Evolutionary conservation across 1,140 invertebrate species (phyloP).

Genomic region (Phthorimaea operculella): DNA sequence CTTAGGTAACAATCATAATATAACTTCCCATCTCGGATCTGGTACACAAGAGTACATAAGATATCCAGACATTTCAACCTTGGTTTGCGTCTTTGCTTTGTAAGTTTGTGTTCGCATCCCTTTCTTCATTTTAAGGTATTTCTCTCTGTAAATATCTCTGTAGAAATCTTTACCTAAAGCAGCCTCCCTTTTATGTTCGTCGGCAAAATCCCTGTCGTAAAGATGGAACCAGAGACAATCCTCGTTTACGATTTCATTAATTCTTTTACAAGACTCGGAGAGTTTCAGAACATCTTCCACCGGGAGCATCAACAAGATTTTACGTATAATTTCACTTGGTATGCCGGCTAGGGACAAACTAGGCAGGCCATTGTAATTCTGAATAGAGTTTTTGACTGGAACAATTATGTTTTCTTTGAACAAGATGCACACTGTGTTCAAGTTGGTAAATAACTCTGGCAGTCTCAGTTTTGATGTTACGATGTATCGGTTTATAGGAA

Average conservation of each 20-base stretch:
- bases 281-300: conserved; percentile 26
- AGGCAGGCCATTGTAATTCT: conserved; percentile 19
- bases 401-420: conserved; percentile 27
- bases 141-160: conserved; percentile 9
- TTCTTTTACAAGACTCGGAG: conserved; percentile 26
- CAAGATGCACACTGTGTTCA: conserved; percentile 14
- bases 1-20: conserved; percentile 17
- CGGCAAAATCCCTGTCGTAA: conserved; percentile 27
- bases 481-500: conserved; percentile 20
- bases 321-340: conserved; percentile 24
- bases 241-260: conserved; percentile 22
- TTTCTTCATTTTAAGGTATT: not conserved
- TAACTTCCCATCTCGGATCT: conserved; percentile 23
- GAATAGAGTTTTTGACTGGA: conserved; percentile 26
- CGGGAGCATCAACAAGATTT: conserved; percentile 24
- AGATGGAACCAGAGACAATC: conserved; percentile 26
- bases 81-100: not conserved
- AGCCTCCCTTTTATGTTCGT: conserved; percentile 13
- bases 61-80: not conserved
- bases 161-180: conserved; percentile 20
- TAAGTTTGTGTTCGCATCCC: not conserved
- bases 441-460: conserved; percentile 17
- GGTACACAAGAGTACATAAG: not conserved
- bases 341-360: conserved; percentile 24
- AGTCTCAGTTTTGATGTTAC: conserved; percentile 15